Evolutionary conservation across 1,140 invertebrate species (phyloP).

Genomic region (Ooceraea biroi): DNA sequence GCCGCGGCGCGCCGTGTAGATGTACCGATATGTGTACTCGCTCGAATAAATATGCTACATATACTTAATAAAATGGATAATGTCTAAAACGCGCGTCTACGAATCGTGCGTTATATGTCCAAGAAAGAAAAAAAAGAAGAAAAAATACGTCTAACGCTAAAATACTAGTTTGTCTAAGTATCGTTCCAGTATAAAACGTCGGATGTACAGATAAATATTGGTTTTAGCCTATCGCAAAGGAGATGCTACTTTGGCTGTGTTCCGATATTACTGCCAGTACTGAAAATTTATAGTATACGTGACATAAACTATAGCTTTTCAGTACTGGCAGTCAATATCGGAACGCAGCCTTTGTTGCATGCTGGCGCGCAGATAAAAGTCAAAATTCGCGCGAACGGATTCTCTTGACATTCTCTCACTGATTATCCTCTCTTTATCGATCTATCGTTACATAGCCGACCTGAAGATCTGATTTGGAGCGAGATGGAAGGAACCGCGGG

Average conservation of each 20-base stretch:
- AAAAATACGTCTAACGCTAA: conserved; percentile 59
- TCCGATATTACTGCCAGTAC: no score
- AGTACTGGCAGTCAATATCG: no score
- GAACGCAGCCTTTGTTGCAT: no score
- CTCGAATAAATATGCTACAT: conserved; percentile 80
- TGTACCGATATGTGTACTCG: conserved; percentile 73
- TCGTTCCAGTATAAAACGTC: conserved; percentile 43
- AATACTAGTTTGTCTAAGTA: conserved; percentile 59
- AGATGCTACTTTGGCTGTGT: not conserved
- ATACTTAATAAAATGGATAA: conserved; percentile 73
- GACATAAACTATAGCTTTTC: no score
- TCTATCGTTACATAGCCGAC: not conserved
- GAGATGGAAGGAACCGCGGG: conserved; percentile 16
- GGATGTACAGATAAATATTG: conserved; percentile 48
- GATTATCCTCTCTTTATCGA: conserved; percentile 50
- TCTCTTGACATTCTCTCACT: conserved; percentile 34
- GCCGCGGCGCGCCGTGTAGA: no score
- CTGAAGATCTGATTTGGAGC: not conserved
- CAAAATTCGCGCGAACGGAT: conserved; percentile 19
- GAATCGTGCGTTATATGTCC: conserved; percentile 48
- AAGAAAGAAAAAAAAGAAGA: conserved; percentile 64
- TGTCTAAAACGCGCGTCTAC: conserved; percentile 41
- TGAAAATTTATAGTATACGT: no score
- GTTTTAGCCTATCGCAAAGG: conserved; percentile 35
- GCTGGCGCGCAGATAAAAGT: conserved; percentile 16